Conservation (phyloP, 1,140 invertebrate genomes). For the Nylanderia fulva region DNA sequence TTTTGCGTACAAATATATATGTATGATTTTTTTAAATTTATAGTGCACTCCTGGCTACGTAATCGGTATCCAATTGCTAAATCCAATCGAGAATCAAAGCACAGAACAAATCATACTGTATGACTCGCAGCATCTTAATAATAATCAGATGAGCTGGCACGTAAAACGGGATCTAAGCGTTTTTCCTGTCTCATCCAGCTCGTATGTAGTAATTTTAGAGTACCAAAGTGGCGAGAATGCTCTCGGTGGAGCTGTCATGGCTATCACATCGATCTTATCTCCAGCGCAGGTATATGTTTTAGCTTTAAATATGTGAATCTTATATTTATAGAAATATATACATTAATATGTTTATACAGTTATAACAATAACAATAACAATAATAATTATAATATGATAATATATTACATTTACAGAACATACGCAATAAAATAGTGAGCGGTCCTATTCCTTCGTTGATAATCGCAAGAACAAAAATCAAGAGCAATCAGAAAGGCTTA, state of each 20-base stretch:
- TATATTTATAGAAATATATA: not conserved
- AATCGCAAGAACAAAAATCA: conserved; percentile 91
- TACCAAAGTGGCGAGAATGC: conserved; percentile 93
- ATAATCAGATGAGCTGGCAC: conserved; percentile 90
- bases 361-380: too few relatives aligned
- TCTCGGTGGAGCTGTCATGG: conserved; percentile 93
- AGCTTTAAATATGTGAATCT: not conserved
- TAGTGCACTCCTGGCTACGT: conserved; percentile 92
- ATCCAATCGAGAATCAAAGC: conserved; percentile 95
- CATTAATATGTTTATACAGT: not conserved
- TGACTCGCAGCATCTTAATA: conserved; percentile 89
- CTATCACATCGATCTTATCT: conserved; percentile 91
- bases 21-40: conserved; percentile 84
- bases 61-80: conserved; percentile 93
- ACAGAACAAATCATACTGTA: conserved; percentile 93
- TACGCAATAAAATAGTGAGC: conserved; percentile 90
- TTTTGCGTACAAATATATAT: too few relatives aligned
- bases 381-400: too few relatives aligned
- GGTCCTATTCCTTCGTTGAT: conserved; percentile 92
- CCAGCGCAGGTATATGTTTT: conserved; percentile 84
- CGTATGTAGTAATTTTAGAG: conserved; percentile 92
- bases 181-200: conserved; percentile 95
- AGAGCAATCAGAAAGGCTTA: conserved; percentile 93
- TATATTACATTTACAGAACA: conserved; percentile 87
- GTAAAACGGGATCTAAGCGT: conserved; percentile 92